A percentile compares a stretch with the other conserved stretches of the same genome.
These are phyloP conservation scores for Thymelicus acteon DNA, from an alignment of 2,888 invertebrate species.

Conservation along the genomic window DNA sequence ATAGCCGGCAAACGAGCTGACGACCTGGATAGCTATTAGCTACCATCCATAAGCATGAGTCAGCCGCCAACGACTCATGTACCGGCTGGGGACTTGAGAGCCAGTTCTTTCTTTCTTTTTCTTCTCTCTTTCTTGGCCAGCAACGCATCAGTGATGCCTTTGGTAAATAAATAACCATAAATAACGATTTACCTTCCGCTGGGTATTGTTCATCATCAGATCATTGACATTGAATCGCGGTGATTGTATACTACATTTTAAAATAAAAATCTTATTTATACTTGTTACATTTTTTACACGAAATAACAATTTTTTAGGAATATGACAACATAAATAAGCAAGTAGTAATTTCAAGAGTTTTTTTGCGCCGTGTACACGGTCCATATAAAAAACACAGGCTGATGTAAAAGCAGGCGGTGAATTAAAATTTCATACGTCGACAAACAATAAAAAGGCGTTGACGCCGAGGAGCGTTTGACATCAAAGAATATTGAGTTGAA, in stretches of 20 bases:
- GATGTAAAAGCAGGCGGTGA: slow-evolving; percentile 10
- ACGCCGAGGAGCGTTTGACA: slow-evolving; percentile 1
- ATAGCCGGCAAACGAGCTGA: no score
- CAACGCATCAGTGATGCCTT: no score
- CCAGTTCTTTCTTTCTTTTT: no score
- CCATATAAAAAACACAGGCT: slow-evolving; percentile 1
- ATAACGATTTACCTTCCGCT: no score
- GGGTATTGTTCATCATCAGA: background rate
- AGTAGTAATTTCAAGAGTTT: background rate
- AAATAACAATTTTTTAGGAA: background rate
- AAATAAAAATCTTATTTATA: background rate
- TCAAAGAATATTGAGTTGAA: slow-evolving; percentile 4
- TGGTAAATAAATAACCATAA: no score
- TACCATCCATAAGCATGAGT: no score
- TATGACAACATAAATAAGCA: slow-evolving; percentile 4
- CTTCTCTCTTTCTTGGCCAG: no score
- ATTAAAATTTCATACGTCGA: slow-evolving; percentile 24
- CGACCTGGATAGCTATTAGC: no score
- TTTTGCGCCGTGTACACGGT: background rate
- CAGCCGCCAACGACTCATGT: no score
- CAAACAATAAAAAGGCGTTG: slow-evolving; percentile 8
- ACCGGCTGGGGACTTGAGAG: no score
- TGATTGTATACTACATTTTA: background rate
- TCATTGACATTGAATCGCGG: background rate
- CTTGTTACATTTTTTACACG: background rate